phyloP scores from a whole-genome alignment of 2,113 vertebrate species.

The Bos indicus region DNA sequence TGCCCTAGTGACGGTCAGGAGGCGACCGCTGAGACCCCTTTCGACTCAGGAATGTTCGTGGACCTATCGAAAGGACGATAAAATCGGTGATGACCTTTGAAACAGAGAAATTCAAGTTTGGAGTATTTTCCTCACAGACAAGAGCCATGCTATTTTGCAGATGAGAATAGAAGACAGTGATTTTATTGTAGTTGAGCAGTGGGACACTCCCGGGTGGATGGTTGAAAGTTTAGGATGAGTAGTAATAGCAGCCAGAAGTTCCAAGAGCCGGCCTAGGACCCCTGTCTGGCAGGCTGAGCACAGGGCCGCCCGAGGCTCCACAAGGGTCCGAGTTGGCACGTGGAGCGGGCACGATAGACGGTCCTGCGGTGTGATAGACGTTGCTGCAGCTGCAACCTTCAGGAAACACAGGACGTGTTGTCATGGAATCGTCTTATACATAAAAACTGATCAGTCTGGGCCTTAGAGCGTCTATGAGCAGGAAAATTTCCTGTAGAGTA shows the following conservation, averaged over 20 bases:
- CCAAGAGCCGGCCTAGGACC: rapidly evolving
- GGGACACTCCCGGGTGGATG: too few relatives aligned
- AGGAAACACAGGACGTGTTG: rapidly evolving
- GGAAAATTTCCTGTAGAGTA: not conserved
- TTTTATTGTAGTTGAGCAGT: rapidly evolving
- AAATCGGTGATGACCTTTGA: not conserved
- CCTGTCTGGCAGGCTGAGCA: not conserved
- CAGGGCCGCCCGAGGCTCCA: not conserved
- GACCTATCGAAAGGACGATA: rapidly evolving
- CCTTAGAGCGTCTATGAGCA: not conserved
- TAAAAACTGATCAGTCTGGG: not conserved
- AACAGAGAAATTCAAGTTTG: not conserved
- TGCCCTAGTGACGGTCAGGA: too few relatives aligned
- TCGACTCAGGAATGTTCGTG: not conserved
- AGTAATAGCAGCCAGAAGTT: rapidly evolving
- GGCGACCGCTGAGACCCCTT: not conserved
- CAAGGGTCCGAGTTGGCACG: rapidly evolving
- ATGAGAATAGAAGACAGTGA: not conserved
- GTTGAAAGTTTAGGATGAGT: rapidly evolving
- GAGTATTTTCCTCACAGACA: not conserved
- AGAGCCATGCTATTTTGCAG: not conserved
- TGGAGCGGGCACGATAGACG: rapidly evolving
- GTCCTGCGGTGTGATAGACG: too few relatives aligned
- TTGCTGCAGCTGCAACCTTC: rapidly evolving
- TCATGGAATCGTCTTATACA: not conserved